Evolutionary conservation across 2,113 vertebrate species (phyloP).

Genomic region (Monopterus albus): DNA sequence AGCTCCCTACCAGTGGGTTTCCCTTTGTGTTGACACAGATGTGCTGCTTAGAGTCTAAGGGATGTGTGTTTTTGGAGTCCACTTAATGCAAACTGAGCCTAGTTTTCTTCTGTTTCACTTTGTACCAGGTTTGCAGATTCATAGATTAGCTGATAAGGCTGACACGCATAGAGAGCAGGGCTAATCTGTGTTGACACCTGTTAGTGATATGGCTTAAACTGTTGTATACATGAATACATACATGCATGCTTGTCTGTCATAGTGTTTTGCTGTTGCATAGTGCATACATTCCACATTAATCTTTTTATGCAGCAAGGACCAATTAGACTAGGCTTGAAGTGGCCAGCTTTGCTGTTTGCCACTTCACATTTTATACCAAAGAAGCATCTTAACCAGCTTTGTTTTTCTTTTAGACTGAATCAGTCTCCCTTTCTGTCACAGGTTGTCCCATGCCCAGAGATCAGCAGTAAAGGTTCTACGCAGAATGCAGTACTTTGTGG

Average conservation of each 20-base stretch:
- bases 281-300: conserved; percentile 5
- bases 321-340: too few relatives aligned
- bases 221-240: conserved; percentile 3
- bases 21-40: conserved; percentile 74
- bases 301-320: conserved; percentile 22
- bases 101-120: conserved; percentile 48
- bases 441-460: conserved; percentile 87
- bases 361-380: too few relatives aligned
- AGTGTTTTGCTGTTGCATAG: conserved; percentile 12
- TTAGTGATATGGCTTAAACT: not conserved
- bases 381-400: too few relatives aligned
- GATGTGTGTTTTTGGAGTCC: conserved; percentile 47
- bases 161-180: not conserved
- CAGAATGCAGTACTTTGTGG: conserved; percentile 92
- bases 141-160: conserved; percentile 6
- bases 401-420: conserved; percentile 8
- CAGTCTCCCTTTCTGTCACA: conserved; percentile 62
- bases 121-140: conserved; percentile 21
- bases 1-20: conserved; percentile 50
- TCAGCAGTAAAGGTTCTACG: conserved; percentile 90
- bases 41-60: conserved; percentile 54
- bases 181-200: conserved; percentile 3
- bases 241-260: conserved; percentile 21
- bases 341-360: too few relatives aligned
- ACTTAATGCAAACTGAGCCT: conserved; percentile 47